A percentile compares a stretch with the other conserved stretches of the same genome.
Conservation (phyloP, 2,113 vertebrate species). For the Hyperopisus bebe region DNA sequence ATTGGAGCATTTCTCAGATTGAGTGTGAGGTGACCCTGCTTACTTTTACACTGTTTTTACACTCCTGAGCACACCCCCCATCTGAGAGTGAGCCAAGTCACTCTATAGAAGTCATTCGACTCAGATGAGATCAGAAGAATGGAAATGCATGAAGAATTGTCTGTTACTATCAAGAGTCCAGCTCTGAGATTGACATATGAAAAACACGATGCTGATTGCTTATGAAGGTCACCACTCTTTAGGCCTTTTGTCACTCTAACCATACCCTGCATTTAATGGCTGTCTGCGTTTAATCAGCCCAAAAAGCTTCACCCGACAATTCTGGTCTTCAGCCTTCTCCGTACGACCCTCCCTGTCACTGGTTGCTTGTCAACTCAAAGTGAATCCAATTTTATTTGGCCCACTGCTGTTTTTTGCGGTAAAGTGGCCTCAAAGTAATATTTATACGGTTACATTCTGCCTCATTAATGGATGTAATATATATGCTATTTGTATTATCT, state of each 20-base stretch:
- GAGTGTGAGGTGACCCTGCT: neutral
- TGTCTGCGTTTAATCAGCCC: neutral
- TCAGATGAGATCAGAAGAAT: neutral
- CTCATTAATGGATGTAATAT: neutral
- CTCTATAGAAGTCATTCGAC: neutral
- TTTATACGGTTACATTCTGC: neutral
- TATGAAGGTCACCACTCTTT: neutral
- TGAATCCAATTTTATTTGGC: neutral
- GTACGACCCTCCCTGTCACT: neutral
- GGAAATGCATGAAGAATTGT: neutral
- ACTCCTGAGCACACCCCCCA: neutral
- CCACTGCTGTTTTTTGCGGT: neutral
- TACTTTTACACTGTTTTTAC: neutral
- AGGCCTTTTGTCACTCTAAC: neutral
- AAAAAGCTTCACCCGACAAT: neutral
- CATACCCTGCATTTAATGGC: neutral
- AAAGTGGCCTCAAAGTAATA: slow-evolving; percentile 2
- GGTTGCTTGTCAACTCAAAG: neutral
- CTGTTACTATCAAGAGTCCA: neutral
- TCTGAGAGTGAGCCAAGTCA: neutral
- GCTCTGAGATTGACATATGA: neutral
- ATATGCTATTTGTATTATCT: slow-evolving; percentile 1
- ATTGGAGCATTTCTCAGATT: neutral
- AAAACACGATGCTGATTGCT: neutral
- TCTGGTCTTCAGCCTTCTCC: neutral